phyloP scores from a whole-genome alignment of 1,140 invertebrate genomes.

The Diploscapter pachys region DNA sequence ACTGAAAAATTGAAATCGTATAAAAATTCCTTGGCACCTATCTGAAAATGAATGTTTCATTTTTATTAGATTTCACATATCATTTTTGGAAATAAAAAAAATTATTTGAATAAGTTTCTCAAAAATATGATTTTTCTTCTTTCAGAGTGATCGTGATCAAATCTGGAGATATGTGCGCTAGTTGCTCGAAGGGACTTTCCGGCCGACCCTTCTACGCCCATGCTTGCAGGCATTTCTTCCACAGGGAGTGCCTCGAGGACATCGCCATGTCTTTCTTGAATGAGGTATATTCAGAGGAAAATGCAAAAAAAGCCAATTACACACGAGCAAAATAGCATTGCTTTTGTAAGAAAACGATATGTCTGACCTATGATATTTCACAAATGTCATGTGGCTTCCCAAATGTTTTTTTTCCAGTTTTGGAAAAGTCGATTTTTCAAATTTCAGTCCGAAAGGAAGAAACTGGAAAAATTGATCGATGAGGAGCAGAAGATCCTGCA shows the following conservation, averaged over 20 bases:
- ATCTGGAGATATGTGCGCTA: constrained; percentile 73
- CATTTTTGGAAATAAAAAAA: no score
- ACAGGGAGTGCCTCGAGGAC: constrained; percentile 81
- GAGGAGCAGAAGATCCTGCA: constrained; percentile 1
- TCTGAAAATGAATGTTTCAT: no score
- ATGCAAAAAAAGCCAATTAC: no score
- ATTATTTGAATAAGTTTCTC: no score
- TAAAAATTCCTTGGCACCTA: no score
- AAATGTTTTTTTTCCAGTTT: neutral
- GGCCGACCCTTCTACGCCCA: constrained; percentile 85
- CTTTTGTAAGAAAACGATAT: no score
- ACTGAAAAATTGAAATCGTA: no score
- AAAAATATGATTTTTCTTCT: neutral
- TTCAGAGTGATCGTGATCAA: constrained; percentile 73
- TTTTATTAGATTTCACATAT: no score
- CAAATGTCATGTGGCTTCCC: no score
- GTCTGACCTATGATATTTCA: no score
- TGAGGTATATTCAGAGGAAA: constrained; percentile 5
- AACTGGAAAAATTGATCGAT: neutral
- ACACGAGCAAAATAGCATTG: no score
- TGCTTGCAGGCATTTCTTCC: constrained; percentile 88
- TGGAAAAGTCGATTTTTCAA: neutral
- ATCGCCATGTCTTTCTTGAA: constrained; percentile 52
- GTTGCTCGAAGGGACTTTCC: constrained; percentile 77
- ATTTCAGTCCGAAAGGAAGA: constrained; percentile 6